Evolutionary conservation across 2,888 invertebrate species (phyloP), one percentile per base, ranked within the genome.

Genomic region (Dorcus parallelipipedus): DNA sequence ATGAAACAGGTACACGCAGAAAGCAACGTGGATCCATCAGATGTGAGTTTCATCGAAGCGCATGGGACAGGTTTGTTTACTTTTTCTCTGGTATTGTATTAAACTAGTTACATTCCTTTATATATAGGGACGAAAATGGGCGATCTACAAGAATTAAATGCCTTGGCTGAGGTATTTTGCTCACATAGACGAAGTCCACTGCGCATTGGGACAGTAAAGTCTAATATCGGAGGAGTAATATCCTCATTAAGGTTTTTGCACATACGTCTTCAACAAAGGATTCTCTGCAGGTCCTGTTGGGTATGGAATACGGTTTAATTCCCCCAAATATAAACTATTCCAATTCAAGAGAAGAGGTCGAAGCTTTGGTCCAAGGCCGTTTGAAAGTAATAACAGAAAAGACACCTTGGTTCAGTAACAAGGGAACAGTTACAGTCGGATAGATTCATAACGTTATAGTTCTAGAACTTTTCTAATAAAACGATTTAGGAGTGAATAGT

Each of bases 61-160:
- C 96, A 56, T 41, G 51, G 53, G 9, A 57, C 49, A 8, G 56
- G 59, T 55, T 39, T 6, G 3, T n/a, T 43, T 43, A 14, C 26
- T 26, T 26, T 26, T 26, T 26, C 5, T 26, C 1, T 26, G 26
- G 2, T 26, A 26, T 26, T 26, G 26, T 26, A 26, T 3, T 26
- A 26, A 4, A 38, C 26, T 4, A 26, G 5, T 10, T 9, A 3
- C 45, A 54, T 9, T 3, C 23, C 23, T 20, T 20, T 43, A 17
- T 7, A 26, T 60, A 78, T 51, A 77, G 87, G 87, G 61, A 91
- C 91, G 0, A 82, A 80, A 63, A 89, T 91, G 2, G 95, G 97
- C 17, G 97, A 97, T 79, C 95, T 96, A 0, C 94, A 95, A 74
- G 97, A 97, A 78, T 81, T 94, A 55, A 82, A 86, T 65, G 91